Base-by-base conservation (phyloP, 2,113 vertebrate genomes). In the Setophaga kirtlandii region DNA sequence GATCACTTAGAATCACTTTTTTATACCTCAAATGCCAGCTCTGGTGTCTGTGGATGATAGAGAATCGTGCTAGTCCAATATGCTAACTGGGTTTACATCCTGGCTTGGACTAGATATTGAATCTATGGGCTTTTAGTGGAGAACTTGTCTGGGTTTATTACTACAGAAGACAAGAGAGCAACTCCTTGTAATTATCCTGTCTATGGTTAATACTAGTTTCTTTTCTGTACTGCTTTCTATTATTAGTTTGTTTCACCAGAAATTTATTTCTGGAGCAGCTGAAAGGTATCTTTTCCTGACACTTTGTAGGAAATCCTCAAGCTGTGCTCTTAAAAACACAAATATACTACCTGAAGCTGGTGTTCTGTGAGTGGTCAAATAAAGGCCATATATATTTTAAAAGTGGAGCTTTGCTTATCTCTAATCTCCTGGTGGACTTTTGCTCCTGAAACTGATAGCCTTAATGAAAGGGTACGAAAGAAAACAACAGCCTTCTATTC, bases 291-390 rank as follows among this genome's bases (percentile, higher is more conserved):
- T 91, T 74, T 75, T 90, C 20, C 28, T 28, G 44, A 44, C 3
- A 1, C 7, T 87, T 37, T 30, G 5, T 41, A 24, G 31, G 13
- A 59, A 82, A 42, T 52, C 33, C 50, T 81, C 0, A 0, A 44
- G 20, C 33, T 70, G 23, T 18, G n/a, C 11, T 2, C 28, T 65
- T 80, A 9, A 46, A 78, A 87, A 46, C 30, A 55, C 41, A 3
- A 5, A 16, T 23, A 23, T 53, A 62, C 24, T 55, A 63, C 55
- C 30, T 46, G 49, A 79, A 71, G 23, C 2, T 8, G 11, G 12
- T 68, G 15, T 33, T 84, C 22, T 28, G 12, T 91, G 46, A 76
- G 20, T 19, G 19, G 27, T 31, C n/a, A 71, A 55, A 59, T 31
- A 58, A 69, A 70, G 17, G 41, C 46, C 37, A 12, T 1, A 11